Conservation (phyloP, 2,113 vertebrate genomes). For the Neoarius graeffei region DNA sequence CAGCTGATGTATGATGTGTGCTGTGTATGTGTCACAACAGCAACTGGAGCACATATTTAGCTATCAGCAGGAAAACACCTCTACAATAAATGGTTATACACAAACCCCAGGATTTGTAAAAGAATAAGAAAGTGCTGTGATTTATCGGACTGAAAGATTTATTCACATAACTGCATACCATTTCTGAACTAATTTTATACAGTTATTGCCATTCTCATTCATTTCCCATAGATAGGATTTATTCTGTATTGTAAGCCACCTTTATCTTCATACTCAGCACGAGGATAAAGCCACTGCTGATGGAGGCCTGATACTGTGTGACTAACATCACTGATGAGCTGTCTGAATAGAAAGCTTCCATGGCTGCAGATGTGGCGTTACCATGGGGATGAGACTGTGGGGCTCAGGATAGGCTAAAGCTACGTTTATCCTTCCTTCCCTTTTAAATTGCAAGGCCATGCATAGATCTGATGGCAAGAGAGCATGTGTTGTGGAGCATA, state of each 20-base stretch:
- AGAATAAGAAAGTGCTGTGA: neutral
- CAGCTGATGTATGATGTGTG: neutral
- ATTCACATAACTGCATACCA: neutral
- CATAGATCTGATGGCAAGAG: constrained; percentile 11
- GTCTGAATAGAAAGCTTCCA: constrained; percentile 51
- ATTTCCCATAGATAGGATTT: constrained; percentile 8
- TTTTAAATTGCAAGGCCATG: constrained; percentile 39
- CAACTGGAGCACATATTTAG: neutral
- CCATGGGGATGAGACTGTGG: constrained; percentile 48
- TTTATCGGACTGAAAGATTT: constrained; percentile 8
- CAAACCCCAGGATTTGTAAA: neutral
- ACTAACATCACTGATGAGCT: constrained; percentile 55
- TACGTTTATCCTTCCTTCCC: constrained; percentile 15
- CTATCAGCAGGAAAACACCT: neutral
- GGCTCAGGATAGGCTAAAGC: constrained; percentile 30
- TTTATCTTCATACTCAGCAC: neutral
- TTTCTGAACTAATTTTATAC: constrained; percentile 4
- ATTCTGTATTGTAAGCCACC: constrained; percentile 9
- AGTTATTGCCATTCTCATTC: neutral
- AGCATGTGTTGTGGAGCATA: constrained; percentile 12
- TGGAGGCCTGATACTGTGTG: constrained; percentile 46
- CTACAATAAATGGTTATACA: neutral
- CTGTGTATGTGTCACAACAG: constrained; percentile 20
- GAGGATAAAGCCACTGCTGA: constrained; percentile 36
- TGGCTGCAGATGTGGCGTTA: constrained; percentile 50